Conservation (phyloP, 2,888 invertebrate genomes). For the Drosophila hamatofila region DNA sequence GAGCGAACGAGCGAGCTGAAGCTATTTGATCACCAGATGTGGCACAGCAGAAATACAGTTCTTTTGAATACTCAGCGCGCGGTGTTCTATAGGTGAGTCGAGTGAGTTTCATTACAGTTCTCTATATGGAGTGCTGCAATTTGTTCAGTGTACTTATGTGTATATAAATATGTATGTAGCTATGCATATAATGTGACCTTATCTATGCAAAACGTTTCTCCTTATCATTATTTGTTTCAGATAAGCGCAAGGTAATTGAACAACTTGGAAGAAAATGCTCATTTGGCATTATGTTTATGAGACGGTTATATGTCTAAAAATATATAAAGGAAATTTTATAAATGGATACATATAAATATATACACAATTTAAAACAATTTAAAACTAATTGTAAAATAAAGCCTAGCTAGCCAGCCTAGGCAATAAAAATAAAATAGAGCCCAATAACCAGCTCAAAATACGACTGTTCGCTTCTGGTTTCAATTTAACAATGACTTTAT, state of each 20-base stretch:
- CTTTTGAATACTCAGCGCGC: slow-evolving; percentile 21
- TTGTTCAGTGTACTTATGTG: not conserved
- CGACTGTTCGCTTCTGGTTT: too few relatives aligned
- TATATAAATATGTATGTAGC: not conserved
- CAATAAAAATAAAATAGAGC: too few relatives aligned
- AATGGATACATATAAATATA: too few relatives aligned
- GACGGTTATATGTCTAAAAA: too few relatives aligned
- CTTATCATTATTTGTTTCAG: slow-evolving; percentile 28
- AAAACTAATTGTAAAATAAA: too few relatives aligned
- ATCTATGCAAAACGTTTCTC: slow-evolving; percentile 50
- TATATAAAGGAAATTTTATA: too few relatives aligned
- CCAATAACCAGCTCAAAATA: too few relatives aligned
- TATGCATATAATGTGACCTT: slow-evolving; percentile 11
- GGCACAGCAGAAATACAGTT: slow-evolving; percentile 56
- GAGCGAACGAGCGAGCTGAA: slow-evolving; percentile 29
- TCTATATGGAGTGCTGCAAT: not conserved
- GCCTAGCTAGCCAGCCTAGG: too few relatives aligned
- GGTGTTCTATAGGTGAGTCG: slow-evolving; percentile 22
- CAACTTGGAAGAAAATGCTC: not conserved
- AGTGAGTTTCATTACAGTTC: slow-evolving; percentile 3
- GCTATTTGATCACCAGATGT: slow-evolving; percentile 69
- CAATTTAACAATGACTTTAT: too few relatives aligned
- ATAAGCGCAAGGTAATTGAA: slow-evolving; percentile 16
- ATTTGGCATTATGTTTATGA: not conserved
- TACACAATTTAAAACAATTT: too few relatives aligned